These are phyloP conservation scores for Aethes cnicana DNA, from an alignment of 2,888 invertebrate genomes.

Conservation along the genomic window DNA sequence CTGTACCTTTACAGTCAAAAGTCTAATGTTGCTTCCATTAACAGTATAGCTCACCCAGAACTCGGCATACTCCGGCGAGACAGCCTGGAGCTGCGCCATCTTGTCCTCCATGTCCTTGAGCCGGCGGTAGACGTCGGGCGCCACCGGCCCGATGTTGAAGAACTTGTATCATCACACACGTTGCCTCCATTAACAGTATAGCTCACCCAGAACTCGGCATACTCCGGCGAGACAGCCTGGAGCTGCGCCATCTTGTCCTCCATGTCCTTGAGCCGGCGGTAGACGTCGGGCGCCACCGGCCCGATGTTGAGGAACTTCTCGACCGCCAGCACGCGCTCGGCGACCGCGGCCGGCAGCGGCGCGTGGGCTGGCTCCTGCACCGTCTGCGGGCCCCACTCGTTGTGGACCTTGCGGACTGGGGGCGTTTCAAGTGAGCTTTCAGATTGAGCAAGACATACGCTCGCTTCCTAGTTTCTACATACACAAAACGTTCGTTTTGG, in stretches of 20 bases:
- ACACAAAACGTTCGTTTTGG: too few species aligned
- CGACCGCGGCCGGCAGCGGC: slow-evolving; percentile 79
- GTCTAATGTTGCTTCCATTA: too few species aligned
- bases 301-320: slow-evolving; percentile 84
- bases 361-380: slow-evolving; percentile 41
- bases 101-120: slow-evolving; percentile 89
- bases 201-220: slow-evolving; percentile 82
- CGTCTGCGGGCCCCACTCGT: slow-evolving; percentile 87
- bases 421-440: slow-evolving; percentile 7
- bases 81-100: slow-evolving; percentile 86
- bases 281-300: slow-evolving; percentile 85
- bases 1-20: too few species aligned
- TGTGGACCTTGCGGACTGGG: slow-evolving; percentile 86
- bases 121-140: slow-evolving; percentile 85
- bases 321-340: slow-evolving; percentile 85
- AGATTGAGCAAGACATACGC: too few species aligned
- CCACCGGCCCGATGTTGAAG: slow-evolving; percentile 80
- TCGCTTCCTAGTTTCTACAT: too few species aligned
- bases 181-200: too few species aligned
- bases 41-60: slow-evolving; percentile 76
- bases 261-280: slow-evolving; percentile 86
- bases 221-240: slow-evolving; percentile 91
- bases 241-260: slow-evolving; percentile 88
- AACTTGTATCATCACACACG: too few species aligned
- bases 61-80: slow-evolving; percentile 91